A percentile compares a stretch with the other conserved stretches of the same genome.
phyloP scores from a whole-genome alignment of 2,888 invertebrate species.

The Agapostemon virescens region DNA sequence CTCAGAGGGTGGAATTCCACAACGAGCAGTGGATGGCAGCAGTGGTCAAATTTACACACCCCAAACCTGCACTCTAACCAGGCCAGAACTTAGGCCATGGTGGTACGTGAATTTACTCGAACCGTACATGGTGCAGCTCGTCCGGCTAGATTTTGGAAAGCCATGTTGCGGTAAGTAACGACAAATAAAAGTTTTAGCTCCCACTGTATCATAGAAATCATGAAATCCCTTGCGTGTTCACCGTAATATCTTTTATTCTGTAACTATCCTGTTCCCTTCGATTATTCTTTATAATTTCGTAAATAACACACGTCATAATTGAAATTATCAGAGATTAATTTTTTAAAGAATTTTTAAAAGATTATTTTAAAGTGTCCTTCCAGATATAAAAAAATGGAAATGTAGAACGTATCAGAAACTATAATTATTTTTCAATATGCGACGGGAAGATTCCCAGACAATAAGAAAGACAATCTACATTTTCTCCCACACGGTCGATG shows the following conservation, averaged over 20 bases:
- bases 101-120: constrained; percentile 97
- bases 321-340: too few relatives aligned
- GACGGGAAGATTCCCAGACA: not conserved
- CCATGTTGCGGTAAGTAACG: constrained; percentile 91
- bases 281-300: not conserved
- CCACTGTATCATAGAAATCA: not conserved
- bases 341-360: not conserved
- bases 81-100: constrained; percentile 92
- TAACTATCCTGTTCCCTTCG: not conserved
- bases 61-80: constrained; percentile 93
- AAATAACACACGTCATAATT: too few relatives aligned
- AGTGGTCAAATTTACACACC: constrained; percentile 90
- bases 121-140: constrained; percentile 96
- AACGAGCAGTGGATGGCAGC: constrained; percentile 95
- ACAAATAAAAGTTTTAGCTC: not conserved
- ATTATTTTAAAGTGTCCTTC: too few relatives aligned
- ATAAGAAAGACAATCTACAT: not conserved
- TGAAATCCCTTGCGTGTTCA: not conserved
- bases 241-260: not conserved
- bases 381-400: too few relatives aligned
- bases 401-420: not conserved
- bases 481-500: not conserved
- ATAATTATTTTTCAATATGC: not conserved
- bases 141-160: constrained; percentile 94
- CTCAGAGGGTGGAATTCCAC: constrained; percentile 91